These are phyloP conservation scores for Uloborus diversus DNA, from an alignment of 1,140 invertebrate genomes.

Conservation along the genomic window DNA sequence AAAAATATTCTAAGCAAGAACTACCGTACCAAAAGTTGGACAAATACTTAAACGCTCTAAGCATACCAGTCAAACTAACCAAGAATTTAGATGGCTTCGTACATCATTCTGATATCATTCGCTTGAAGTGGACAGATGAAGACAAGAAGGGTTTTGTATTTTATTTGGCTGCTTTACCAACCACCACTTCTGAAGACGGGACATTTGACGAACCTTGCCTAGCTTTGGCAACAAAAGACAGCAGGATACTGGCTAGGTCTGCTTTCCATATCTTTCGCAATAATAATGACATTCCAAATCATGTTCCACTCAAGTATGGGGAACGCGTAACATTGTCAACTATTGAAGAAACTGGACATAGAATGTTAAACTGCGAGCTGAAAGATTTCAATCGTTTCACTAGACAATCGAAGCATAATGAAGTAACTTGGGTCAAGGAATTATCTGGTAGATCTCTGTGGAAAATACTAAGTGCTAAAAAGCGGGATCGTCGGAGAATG, in stretches of 20 bases:
- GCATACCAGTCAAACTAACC: neutral
- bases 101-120: slow-evolving; percentile 23
- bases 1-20: neutral
- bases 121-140: slow-evolving; percentile 13
- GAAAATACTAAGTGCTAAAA: neutral
- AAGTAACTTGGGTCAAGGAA: slow-evolving; percentile 17
- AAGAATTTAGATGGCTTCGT: slow-evolving; percentile 24
- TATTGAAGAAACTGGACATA: neutral
- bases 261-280: slow-evolving; percentile 16
- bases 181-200: neutral
- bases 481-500: neutral
- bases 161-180: slow-evolving; percentile 14
- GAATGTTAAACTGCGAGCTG: neutral
- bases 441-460: neutral
- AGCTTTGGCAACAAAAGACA: slow-evolving; percentile 1
- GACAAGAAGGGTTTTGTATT: neutral
- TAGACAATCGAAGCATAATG: neutral
- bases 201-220: slow-evolving; percentile 8
- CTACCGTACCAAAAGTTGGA: slow-evolving; percentile 22
- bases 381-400: neutral
- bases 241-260: neutral
- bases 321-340: slow-evolving; percentile 5
- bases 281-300: neutral
- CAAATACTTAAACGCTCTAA: neutral
- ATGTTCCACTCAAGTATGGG: slow-evolving; percentile 12